Evolutionary conservation across 2,797 vertebrate genomes (phyloP), one percentile per base, ranked within the genome.

Genomic region (Oryzias dopingdopingensis): DNA sequence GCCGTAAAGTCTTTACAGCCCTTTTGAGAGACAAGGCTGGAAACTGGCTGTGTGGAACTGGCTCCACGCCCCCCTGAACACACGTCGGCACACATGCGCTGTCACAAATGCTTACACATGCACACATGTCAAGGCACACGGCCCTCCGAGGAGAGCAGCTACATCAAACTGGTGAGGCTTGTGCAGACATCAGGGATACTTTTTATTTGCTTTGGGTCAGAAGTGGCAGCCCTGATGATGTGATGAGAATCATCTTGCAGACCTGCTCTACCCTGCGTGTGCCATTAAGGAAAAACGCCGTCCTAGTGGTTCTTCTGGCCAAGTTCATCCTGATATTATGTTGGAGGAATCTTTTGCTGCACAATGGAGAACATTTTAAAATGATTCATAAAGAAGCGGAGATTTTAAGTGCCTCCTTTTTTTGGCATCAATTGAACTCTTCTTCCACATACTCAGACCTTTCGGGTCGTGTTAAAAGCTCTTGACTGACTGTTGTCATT

Each of bases 1-100:
- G 83, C 90, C 89, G 88, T 84, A 87, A 91, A 90, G 90, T 85
- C 86, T 91, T 91, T 90, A 89, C 84, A 72, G 86, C 76, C 86
- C 85, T 90, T 92, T 84, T 88, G 89, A 91, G 88, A 87, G 87
- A 89, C 86, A 68, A 70, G 76, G 81, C 81, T 75, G 76, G 67
- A 78, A 88, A 80, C 72, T 53, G 76, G 73, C 66, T 68, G 88
- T 16, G 77, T 84, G 80, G 78, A 88, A 84, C 79, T 69, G 56
- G 60, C 77, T 72, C 65, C 81, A 80, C 62, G 56, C 76, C 84
- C 77, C 59, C 65, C 58, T 45, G 55, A 58, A 62, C 70, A 65
- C 66, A 69, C 41, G 29, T 74, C 50, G 59, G 20, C 69, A 56
- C 72, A 47, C 65, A 59, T 17, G 22, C 7, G 5, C 49, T 58